phyloP scores from a whole-genome alignment of 2,888 invertebrate species.

The Agrotis segetum region DNA sequence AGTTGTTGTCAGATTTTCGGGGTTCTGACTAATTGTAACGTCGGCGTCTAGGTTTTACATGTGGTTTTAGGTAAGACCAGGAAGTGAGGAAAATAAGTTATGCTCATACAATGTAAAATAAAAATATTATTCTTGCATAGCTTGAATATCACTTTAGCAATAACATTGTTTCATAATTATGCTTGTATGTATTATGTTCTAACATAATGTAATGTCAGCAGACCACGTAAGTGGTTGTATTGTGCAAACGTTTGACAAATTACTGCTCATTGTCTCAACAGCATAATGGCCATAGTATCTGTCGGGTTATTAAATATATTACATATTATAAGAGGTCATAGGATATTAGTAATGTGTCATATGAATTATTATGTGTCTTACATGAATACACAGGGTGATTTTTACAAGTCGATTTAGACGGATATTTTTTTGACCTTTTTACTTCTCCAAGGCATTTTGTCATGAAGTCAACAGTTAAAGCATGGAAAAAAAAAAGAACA shows the following conservation, averaged over 20 bases:
- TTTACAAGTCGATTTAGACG: no score
- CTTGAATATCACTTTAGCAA: background rate
- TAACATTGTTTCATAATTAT: background rate
- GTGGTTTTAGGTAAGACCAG: no score
- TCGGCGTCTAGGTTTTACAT: no score
- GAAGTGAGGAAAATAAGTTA: no score
- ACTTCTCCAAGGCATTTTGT: no score
- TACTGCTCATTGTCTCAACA: conserved; percentile 15
- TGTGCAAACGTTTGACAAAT: conserved; percentile 35
- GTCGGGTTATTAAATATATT: conserved; percentile 11
- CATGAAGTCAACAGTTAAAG: no score
- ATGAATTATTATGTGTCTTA: background rate
- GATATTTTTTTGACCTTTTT: no score
- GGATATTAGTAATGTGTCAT: conserved; percentile 15
- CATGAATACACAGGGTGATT: background rate
- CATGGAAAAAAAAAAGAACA: no score
- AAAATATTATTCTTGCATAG: background rate
- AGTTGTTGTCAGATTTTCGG: no score
- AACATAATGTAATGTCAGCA: no score
- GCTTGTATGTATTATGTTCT: background rate
- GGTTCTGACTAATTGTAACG: no score
- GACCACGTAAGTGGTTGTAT: conserved; percentile 12
- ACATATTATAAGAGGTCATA: conserved; percentile 1
- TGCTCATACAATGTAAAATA: no score
- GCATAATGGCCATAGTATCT: conserved; percentile 8